Evolutionary conservation across 2,888 invertebrate species (phyloP).

Genomic region (Phytoseiulus persimilis): DNA sequence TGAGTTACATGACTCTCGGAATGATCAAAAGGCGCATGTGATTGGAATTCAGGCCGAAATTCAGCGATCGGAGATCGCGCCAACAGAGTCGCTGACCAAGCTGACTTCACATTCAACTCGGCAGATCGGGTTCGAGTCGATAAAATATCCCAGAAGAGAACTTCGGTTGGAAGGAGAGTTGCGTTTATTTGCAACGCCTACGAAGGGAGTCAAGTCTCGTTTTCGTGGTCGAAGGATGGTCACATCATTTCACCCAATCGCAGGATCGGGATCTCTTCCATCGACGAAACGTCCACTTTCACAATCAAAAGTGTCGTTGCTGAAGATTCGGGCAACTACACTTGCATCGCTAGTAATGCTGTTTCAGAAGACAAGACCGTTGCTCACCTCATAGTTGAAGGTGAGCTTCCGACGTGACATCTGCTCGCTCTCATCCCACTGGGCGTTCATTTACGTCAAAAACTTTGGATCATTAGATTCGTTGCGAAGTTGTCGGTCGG

Average conservation of each 20-base stretch:
- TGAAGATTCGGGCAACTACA: constrained; percentile 5
- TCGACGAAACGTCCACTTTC: constrained; percentile 15
- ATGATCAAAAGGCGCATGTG: background rate
- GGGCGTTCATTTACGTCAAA: no score
- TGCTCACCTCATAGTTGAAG: background rate
- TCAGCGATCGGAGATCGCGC: no score
- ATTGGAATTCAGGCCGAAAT: no score
- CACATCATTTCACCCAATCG: background rate
- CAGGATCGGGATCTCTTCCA: background rate
- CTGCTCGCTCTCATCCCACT: background rate
- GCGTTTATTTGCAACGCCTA: constrained; percentile 21
- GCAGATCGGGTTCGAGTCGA: constrained; percentile 14
- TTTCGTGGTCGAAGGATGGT: constrained; percentile 27
- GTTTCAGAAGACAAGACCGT: background rate
- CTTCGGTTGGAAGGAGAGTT: background rate
- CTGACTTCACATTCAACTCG: background rate
- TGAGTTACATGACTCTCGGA: background rate
- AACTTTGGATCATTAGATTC: no score
- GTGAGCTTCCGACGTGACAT: constrained; percentile 40
- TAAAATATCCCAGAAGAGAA: background rate
- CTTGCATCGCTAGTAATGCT: background rate
- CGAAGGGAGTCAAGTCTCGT: constrained; percentile 7
- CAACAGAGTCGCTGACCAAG: background rate
- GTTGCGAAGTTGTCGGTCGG: no score
- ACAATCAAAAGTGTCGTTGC: background rate